Base-by-base conservation (phyloP, 2,888 invertebrate species). In the Ellobium chinense region DNA sequence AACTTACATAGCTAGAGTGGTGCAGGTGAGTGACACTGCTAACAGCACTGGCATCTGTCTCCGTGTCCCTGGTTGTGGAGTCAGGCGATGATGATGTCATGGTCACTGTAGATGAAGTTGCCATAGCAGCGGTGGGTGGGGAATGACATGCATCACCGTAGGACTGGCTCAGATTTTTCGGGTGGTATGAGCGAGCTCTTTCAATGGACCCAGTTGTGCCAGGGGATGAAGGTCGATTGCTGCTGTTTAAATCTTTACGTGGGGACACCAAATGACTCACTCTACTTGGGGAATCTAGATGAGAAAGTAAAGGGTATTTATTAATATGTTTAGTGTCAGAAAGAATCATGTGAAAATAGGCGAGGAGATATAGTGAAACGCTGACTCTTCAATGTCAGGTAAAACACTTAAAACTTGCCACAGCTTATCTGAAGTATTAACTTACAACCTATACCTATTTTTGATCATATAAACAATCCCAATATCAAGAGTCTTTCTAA, bases 171-270 rank as follows among this genome's bases (percentile, higher is more conserved):
- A 27, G 36, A 2, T 7, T 72, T 34, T 34, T 29, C 9, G 60
- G 36, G 27, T 58, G 37, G 5, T 37, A 37, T 7, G 34, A 31
- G 58, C 72, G 72, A 36, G 60, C 60, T 60, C 18, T 72, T 56
- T 72, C 72, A 31, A 72, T 60, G 60, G 72, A 72, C 9, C 58
- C 72, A n/a, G 27, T 58, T 3, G 72, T n/a, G 31, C 24, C 60
- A 58, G 58, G 60, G 31, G 5, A 70, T 0, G 7, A 4, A 12
- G 60, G 12, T 2, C 7, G 24, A 18, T 34, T 60, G 24, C 27
- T 58, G 24, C 24, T 60, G 24, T 36, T 60, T 24, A 18, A 24
- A 37, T 24, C 34, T 31, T 70, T 70, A 18, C 34, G 29, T n/a
- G 34, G 21, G 21, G 70, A 56, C 29, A 56, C 1, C 31, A 56